Evolutionary conservation across 1,140 invertebrate species (phyloP).

Genomic region (Brachionus calyciflorus): DNA sequence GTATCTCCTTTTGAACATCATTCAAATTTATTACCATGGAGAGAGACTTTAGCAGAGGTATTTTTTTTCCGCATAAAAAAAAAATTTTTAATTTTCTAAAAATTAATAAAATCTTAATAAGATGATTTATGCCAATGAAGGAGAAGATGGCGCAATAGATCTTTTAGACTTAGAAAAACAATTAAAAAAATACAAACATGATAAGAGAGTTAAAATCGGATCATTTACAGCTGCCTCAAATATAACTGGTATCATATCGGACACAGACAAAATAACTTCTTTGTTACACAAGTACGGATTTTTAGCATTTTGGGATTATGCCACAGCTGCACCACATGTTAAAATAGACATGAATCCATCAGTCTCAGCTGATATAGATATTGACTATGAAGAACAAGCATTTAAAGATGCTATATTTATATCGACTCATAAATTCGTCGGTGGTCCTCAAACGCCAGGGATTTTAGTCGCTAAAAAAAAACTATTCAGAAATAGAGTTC

Average conservation of each 20-base stretch:
- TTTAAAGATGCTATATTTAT: constrained; percentile 87
- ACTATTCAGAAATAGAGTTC: constrained; percentile 65
- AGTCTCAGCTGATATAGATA: constrained; percentile 34
- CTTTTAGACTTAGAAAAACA: constrained; percentile 71
- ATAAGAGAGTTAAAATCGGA: constrained; percentile 69
- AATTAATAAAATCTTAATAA: constrained; percentile 55
- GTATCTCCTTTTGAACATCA: constrained; percentile 80
- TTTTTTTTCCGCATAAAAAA: background rate
- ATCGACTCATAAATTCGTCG: constrained; percentile 84
- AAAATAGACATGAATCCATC: constrained; percentile 80
- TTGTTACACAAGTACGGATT: constrained; percentile 78
- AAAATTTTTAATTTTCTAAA: background rate
- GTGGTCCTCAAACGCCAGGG: constrained; percentile 79
- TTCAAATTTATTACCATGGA: constrained; percentile 63
- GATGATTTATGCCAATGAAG: constrained; percentile 75
- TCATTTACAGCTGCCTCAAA: constrained; percentile 83
- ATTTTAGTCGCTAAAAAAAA: constrained; percentile 69
- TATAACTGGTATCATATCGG: constrained; percentile 79
- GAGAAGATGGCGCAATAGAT: constrained; percentile 74
- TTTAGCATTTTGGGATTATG: constrained; percentile 82
- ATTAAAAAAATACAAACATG: constrained; percentile 49
- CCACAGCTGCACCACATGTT: constrained; percentile 75
- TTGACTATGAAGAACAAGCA: constrained; percentile 60
- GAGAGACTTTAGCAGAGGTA: constrained; percentile 22
- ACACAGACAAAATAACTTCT: constrained; percentile 77